Conservation (phyloP, 1,140 invertebrate species). For the Pseudomyrmex flavicornis region DNA sequence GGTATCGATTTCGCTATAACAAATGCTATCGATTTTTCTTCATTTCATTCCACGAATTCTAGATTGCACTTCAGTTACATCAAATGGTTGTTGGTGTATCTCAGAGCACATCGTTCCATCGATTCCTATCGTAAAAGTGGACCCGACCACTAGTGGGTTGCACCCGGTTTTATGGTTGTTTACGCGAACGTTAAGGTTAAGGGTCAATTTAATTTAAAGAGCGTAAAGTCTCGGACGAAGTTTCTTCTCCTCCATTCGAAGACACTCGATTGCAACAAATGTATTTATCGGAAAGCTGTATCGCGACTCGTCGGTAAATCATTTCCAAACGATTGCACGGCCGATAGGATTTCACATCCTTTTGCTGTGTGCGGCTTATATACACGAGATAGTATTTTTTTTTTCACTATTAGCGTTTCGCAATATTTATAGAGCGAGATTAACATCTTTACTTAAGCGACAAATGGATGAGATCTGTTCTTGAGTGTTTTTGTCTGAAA, state of each 20-base stretch:
- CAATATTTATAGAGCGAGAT: too few relatives aligned
- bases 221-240: slow-evolving; percentile 24
- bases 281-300: slow-evolving; percentile 26
- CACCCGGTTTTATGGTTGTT: slow-evolving; percentile 33
- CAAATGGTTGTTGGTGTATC: neutral
- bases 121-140: slow-evolving; percentile 41
- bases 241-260: neutral
- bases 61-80: slow-evolving; percentile 1
- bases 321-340: neutral
- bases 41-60: neutral
- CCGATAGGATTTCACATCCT: slow-evolving; percentile 18
- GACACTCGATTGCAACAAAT: slow-evolving; percentile 28
- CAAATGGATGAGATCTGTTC: neutral
- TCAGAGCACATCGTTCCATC: neutral
- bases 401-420: too few relatives aligned
- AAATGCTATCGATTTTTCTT: neutral
- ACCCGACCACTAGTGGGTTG: slow-evolving; percentile 1
- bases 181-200: slow-evolving; percentile 51
- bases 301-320: slow-evolving; percentile 17
- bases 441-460: slow-evolving; percentile 8
- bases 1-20: neutral
- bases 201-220: slow-evolving; percentile 60
- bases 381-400: neutral
- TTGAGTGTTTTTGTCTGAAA: neutral
- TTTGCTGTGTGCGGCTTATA: neutral